Percentiles rank a stretch among this genome's conserved stretches.
Conservation (phyloP, 2,888 invertebrate genomes). For the Cataglyphis albicans region DNA sequence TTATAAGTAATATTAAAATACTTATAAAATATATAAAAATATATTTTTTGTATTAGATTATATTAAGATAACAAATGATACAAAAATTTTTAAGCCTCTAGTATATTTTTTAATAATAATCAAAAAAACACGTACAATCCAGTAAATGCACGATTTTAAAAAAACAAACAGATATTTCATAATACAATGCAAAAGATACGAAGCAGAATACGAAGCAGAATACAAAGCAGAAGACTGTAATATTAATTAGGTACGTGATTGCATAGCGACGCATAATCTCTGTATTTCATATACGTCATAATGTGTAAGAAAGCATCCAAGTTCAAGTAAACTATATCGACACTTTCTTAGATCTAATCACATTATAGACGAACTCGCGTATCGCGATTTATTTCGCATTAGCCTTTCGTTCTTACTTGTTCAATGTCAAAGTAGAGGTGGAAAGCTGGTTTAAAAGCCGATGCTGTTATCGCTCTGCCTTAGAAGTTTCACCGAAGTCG, state of each 20-base stretch:
- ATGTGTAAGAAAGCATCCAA: not conserved
- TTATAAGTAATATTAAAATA: not conserved
- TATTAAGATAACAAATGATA: not conserved
- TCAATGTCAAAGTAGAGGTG: slow-evolving; percentile 41
- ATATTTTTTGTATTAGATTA: not conserved
- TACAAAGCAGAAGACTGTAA: not conserved
- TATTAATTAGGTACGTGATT: not conserved
- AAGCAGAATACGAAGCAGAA: not conserved
- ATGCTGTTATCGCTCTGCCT: slow-evolving; percentile 43
- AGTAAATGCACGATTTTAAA: not conserved
- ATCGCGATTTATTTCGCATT: not conserved
- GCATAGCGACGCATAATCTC: not conserved
- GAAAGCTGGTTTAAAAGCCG: slow-evolving; percentile 59
- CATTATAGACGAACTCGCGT: not conserved
- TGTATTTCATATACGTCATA: not conserved
- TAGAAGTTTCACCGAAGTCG: slow-evolving; percentile 49
- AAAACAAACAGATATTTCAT: not conserved
- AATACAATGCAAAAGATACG: not conserved
- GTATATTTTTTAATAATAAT: not conserved
- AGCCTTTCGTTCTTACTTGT: slow-evolving; percentile 32
- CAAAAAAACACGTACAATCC: not conserved
- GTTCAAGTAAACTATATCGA: slow-evolving; percentile 14
- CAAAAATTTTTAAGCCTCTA: not conserved
- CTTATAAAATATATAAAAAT: not conserved
- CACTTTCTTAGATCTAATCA: not conserved